Evolutionary conservation across 2,113 vertebrate species (phyloP), one percentile per base, ranked within the genome.

Genomic region (Barnardius zonarius): DNA sequence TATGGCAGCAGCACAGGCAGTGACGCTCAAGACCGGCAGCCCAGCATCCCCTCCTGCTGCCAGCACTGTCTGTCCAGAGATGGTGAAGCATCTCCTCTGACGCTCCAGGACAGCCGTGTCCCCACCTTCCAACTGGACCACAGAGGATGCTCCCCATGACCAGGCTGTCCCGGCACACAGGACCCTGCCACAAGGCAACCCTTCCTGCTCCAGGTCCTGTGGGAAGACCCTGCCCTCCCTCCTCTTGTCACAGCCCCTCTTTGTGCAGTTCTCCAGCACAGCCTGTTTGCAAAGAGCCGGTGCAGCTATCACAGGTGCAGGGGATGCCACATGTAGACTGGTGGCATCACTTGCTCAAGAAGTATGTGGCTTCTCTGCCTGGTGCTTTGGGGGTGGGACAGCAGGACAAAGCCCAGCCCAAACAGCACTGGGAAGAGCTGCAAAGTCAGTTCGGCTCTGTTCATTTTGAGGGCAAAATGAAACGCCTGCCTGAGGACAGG

Each of bases 111-210:
- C 2, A n/a, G 23, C 13, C 13, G 6, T 24, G 57, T 59, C 57
- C 57, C 22, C 57, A 35, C 57, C 57, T 59, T 35, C 57, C 57
- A 59, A 24, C 33, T 35, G 57, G 22, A 59, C 33, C 22, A 59
- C 57, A 2, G 57, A 69, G 63, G 31, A 43, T 6, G 5, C 46
- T 68, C n/a, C 67, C 2, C 2, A 4, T 0, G 5, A 57, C 70
- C 46, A 3, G 4, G 30, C 31, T 43, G 25, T 13, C 57, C 59
- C 3, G 4, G 37, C 33, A 52, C 0, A 0, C 2, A 52, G 37
- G 11, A 33, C 48, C 19, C 23, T 0, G 5, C 41, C 20, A 5
- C 27, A 67, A 14, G 63, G 68, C 68, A 63, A 52, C 31, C 52
- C 52, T 41, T 39, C 0, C 1, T 13, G 8, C 54, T 52, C 18